Conservation (phyloP, 2,113 vertebrate genomes). For the Sebastes fasciatus region DNA sequence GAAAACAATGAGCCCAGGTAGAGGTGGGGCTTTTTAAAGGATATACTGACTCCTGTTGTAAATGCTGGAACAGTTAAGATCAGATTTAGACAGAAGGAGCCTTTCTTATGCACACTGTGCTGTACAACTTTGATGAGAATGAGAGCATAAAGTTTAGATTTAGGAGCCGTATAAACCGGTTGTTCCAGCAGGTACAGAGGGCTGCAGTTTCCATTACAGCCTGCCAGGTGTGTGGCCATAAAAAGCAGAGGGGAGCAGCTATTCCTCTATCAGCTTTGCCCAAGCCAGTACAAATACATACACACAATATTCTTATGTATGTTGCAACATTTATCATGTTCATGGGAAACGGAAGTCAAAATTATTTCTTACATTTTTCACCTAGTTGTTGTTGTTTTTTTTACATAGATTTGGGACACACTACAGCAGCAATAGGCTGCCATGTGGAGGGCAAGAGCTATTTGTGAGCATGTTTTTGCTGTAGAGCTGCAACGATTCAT, state of each 20-base stretch:
- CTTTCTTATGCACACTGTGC: neutral
- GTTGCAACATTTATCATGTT: constrained; percentile 5
- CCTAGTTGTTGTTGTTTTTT: neutral
- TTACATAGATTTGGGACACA: neutral
- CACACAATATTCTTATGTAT: neutral
- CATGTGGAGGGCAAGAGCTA: neutral
- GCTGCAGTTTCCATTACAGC: constrained; percentile 30
- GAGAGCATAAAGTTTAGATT: constrained; percentile 27
- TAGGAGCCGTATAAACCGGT: constrained; percentile 30
- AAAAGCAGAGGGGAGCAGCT: constrained; percentile 20
- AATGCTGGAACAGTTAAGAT: neutral
- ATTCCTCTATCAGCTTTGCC: constrained; percentile 12
- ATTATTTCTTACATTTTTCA: neutral
- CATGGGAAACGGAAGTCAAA: neutral
- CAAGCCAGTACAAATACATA: neutral
- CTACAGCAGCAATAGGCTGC: neutral
- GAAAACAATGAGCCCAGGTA: constrained; percentile 28
- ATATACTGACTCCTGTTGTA: constrained; percentile 5
- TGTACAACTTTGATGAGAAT: neutral
- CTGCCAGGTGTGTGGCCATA: constrained; percentile 26
- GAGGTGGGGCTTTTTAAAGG: constrained; percentile 23
- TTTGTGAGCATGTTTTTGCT: neutral
- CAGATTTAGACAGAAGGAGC: neutral
- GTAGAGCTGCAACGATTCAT: too few species aligned
- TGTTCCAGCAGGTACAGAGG: constrained; percentile 36